These are phyloP conservation scores for Galagoides demidoff DNA, from an alignment of 2,797 vertebrate genomes.

Conservation along the genomic window DNA sequence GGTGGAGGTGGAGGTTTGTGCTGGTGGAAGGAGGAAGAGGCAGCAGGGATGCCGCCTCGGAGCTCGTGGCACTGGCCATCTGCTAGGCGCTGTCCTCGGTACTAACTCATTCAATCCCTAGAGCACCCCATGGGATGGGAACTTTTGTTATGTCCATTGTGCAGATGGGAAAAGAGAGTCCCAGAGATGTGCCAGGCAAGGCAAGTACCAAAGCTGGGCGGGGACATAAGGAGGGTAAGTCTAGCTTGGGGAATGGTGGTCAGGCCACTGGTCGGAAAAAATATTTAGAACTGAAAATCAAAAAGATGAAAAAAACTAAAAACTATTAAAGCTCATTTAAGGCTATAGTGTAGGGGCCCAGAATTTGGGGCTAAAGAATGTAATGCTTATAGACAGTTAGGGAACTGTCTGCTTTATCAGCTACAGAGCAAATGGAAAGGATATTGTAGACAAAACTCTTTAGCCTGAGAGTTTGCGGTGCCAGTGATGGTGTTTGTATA, in stretches of 20 bases:
- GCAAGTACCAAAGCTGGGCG: neutral
- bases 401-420: neutral
- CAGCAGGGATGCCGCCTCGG: too few relatives aligned
- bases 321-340: neutral
- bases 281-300: constrained; percentile 1
- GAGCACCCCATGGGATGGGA: neutral
- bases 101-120: too few relatives aligned
- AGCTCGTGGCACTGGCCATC: neutral
- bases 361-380: neutral
- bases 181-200: neutral
- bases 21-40: too few relatives aligned
- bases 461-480: neutral
- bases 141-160: neutral
- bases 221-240: neutral
- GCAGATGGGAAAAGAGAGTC: neutral
- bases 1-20: neutral
- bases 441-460: neutral
- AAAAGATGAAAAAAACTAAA: neutral
- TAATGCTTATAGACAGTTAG: neutral
- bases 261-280: neutral
- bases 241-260: neutral
- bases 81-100: neutral
- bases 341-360: neutral
- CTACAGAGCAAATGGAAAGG: neutral
- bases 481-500: neutral